phyloP scores from a whole-genome alignment of 1,140 invertebrate species.

The Danaus plexippus region DNA sequence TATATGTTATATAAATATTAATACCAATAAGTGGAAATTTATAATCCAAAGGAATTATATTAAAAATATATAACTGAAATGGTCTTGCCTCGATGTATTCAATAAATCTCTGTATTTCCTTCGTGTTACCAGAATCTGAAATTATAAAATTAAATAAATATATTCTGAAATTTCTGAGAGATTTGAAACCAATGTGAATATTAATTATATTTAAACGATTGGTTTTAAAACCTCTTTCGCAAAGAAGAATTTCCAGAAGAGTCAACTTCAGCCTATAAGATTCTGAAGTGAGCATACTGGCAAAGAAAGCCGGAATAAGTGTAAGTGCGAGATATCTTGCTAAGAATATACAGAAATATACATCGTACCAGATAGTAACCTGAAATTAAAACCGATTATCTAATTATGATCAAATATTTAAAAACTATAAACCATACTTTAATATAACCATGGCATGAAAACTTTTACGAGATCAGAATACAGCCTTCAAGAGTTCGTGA shows the following conservation, averaged over 20 bases:
- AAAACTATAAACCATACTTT: no score
- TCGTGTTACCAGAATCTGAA: background rate
- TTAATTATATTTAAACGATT: no score
- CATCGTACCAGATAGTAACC: no score
- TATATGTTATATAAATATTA: slow-evolving; percentile 20
- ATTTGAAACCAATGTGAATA: no score
- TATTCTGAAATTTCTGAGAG: no score
- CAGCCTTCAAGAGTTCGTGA: no score
- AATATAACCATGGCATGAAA: no score
- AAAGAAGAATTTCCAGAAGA: slow-evolving; percentile 1
- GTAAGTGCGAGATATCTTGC: background rate
- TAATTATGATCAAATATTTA: no score
- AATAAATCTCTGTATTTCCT: slow-evolving; percentile 8
- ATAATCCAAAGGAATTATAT: slow-evolving; percentile 14
- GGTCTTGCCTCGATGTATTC: slow-evolving; percentile 13
- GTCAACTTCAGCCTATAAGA: slow-evolving; percentile 1
- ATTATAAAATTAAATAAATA: background rate
- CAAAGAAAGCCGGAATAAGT: slow-evolving; percentile 4
- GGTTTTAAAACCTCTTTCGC: slow-evolving; percentile 1
- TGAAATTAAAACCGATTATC: no score
- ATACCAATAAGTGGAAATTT: slow-evolving; percentile 14
- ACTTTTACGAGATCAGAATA: no score
- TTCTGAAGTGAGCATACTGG: background rate
- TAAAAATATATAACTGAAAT: slow-evolving; percentile 16
- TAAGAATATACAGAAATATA: no score